These are phyloP conservation scores for Setipinna tenuifilis DNA, from an alignment of 2,797 vertebrate species.

Conservation along the genomic window DNA sequence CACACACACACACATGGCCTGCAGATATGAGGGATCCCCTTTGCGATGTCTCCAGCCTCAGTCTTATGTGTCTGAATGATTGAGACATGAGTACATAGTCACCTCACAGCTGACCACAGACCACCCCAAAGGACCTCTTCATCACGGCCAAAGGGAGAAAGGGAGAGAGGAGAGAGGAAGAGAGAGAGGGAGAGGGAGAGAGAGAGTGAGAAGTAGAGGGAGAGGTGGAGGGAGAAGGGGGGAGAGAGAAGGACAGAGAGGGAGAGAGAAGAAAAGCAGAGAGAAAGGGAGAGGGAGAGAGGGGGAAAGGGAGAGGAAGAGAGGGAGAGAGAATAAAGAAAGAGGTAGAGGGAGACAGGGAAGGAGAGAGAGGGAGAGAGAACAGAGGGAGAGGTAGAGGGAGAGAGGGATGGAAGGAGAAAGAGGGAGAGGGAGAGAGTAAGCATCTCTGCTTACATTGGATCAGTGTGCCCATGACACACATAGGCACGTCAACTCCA, in stretches of 20 bases:
- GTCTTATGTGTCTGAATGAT: background rate
- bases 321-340: too few species aligned
- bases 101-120: background rate
- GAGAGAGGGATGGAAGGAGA: constrained; percentile 65
- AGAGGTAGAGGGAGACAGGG: too few species aligned
- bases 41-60: background rate
- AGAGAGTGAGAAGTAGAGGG: background rate
- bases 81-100: background rate
- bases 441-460: background rate
- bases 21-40: background rate
- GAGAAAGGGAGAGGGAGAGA: constrained; percentile 43
- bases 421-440: constrained; percentile 22
- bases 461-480: background rate
- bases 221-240: constrained; percentile 46
- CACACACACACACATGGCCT: too few species aligned
- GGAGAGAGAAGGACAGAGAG: constrained; percentile 59
- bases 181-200: constrained; percentile 6
- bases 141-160: too few species aligned
- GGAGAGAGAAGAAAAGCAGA: background rate
- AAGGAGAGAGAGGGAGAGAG: too few species aligned
- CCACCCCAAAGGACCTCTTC: background rate
- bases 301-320: constrained; percentile 61
- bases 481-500: background rate
- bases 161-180: background rate
- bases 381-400: constrained; percentile 1